These are phyloP conservation scores for Mesembrinibis cayennensis DNA, from an alignment of 2,113 vertebrate species.

Conservation along the genomic window DNA sequence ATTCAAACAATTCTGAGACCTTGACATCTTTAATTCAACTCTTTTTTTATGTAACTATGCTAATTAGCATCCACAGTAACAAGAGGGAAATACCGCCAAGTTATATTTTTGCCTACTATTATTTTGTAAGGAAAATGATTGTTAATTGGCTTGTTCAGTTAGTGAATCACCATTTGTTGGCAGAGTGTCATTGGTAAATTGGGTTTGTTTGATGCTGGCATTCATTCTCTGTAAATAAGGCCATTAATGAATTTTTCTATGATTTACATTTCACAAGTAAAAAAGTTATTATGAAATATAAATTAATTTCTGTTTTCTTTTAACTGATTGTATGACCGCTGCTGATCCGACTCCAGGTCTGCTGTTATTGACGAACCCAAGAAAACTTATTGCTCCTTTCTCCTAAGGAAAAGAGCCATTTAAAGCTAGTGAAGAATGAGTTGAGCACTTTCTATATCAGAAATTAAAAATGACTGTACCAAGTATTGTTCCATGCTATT, in stretches of 20 bases:
- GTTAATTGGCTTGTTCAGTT: not conserved
- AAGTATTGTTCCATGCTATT: not conserved
- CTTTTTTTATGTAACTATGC: slow-evolving; percentile 21
- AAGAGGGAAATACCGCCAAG: slow-evolving; percentile 21
- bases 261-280: not conserved
- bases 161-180: slow-evolving; percentile 47
- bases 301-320: slow-evolving; percentile 2
- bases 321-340: not conserved
- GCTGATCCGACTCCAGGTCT: not conserved
- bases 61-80: slow-evolving; percentile 59
- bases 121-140: slow-evolving; percentile 8
- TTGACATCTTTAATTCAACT: slow-evolving; percentile 52
- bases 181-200: slow-evolving; percentile 33
- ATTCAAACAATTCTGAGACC: slow-evolving; percentile 40
- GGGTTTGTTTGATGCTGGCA: not conserved
- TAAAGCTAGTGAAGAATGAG: not conserved
- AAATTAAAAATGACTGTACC: not conserved
- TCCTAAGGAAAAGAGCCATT: not conserved
- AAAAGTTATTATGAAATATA: not conserved
- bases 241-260: not conserved
- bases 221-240: not conserved
- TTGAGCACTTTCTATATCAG: not conserved
- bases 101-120: slow-evolving; percentile 41
- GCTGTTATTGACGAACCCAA: not conserved
- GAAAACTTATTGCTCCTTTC: not conserved